These are phyloP conservation scores for Calephelis perditalis DNA, from an alignment of 2,888 invertebrate genomes.

Conservation along the genomic window DNA sequence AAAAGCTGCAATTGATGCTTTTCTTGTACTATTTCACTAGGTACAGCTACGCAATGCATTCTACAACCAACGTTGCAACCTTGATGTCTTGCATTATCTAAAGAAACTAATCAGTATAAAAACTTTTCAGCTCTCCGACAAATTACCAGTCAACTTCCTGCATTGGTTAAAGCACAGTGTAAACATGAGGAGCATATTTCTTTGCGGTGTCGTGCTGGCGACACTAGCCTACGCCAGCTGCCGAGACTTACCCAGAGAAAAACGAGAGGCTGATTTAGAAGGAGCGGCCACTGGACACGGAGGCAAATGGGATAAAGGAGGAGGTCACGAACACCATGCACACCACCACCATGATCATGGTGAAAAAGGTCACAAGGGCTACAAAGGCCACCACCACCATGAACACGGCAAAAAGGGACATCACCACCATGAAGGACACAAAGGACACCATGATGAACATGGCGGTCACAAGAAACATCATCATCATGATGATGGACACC, in stretches of 20 bases:
- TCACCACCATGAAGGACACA: constrained; percentile 83
- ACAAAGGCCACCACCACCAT: constrained; percentile 80
- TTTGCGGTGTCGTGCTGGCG: constrained; percentile 65
- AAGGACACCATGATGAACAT: constrained; percentile 80
- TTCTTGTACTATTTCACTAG: constrained; percentile 32
- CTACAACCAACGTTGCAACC: constrained; percentile 54
- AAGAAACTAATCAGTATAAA: constrained; percentile 63
- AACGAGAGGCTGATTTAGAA: constrained; percentile 73
- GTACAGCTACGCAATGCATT: constrained; percentile 51
- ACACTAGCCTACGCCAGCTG: constrained; percentile 73
- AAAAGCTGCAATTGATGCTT: constrained; percentile 13
- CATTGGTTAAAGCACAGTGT: constrained; percentile 45
- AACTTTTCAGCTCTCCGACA: constrained; percentile 45
- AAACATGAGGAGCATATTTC: constrained; percentile 58
- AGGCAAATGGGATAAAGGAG: constrained; percentile 77
- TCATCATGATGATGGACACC: constrained; percentile 82
- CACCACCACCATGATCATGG: constrained; percentile 82
- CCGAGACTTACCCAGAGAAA: constrained; percentile 69
- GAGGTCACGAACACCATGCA: constrained; percentile 81
- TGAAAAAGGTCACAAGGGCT: constrained; percentile 86
- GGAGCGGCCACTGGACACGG: constrained; percentile 68
- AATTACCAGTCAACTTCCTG: constrained; percentile 54
- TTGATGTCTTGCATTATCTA: constrained; percentile 66
- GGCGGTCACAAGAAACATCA: constrained; percentile 82
- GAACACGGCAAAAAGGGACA: constrained; percentile 85